These are phyloP conservation scores for Eristalis pertinax DNA, from an alignment of 2,888 invertebrate species.

Conservation along the genomic window DNA sequence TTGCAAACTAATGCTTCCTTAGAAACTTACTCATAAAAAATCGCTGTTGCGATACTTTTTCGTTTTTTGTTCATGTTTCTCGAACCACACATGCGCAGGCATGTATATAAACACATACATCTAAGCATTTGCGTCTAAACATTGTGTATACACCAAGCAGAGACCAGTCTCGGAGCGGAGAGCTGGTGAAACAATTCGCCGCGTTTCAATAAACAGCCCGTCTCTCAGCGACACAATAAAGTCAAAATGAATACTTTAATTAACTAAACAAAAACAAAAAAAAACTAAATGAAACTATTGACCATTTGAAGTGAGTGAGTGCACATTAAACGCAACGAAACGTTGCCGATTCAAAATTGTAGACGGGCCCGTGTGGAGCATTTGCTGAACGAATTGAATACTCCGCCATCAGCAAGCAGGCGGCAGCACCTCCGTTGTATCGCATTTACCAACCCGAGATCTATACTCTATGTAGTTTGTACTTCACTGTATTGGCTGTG, in stretches of 20 bases:
- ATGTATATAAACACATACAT: conserved; percentile 72
- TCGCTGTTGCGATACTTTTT: conserved; percentile 53
- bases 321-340: neutral
- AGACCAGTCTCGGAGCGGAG: conserved; percentile 23
- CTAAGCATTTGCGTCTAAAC: conserved; percentile 71
- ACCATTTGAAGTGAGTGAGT: neutral
- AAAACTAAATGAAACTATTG: neutral
- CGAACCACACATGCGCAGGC: conserved; percentile 62
- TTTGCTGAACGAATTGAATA: conserved; percentile 55
- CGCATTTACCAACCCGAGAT: conserved; percentile 54
- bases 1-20: conserved; percentile 42
- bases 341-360: conserved; percentile 3
- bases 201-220: neutral
- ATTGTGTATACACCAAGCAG: conserved; percentile 61
- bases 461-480: conserved; percentile 19
- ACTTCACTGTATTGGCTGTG: conserved; percentile 30
- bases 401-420: conserved; percentile 66
- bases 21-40: conserved; percentile 40
- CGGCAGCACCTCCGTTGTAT: conserved; percentile 65
- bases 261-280: neutral
- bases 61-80: neutral
- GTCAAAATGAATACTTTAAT: conserved; percentile 5
- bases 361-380: neutral
- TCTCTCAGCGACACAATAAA: neutral
- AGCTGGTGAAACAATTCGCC: conserved; percentile 45